Evolutionary conservation across 2,797 vertebrate species (phyloP).

Genomic region (Acanthurus leucopareius): DNA sequence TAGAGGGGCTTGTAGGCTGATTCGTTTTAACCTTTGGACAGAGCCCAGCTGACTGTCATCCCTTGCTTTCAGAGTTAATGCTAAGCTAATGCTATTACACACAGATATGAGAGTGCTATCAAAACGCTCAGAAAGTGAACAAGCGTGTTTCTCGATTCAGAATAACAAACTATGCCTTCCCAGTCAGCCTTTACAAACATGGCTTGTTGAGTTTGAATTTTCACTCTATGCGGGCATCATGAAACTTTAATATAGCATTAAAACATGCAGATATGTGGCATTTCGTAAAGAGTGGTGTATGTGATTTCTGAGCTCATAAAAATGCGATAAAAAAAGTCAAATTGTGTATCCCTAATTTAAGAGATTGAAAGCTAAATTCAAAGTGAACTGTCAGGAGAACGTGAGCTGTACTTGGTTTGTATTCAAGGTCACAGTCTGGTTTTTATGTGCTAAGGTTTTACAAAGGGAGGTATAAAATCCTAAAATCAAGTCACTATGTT

Average conservation of each 20-base stretch:
- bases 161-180: not conserved
- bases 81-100: not conserved
- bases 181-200: not conserved
- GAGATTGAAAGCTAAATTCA: not conserved
- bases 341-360: not conserved
- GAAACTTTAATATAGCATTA: not conserved
- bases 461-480: conserved; percentile 21
- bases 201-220: not conserved
- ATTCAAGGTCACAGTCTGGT: conserved; percentile 34
- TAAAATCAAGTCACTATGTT: conserved; percentile 31
- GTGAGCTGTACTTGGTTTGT: conserved; percentile 11
- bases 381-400: not conserved
- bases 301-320: not conserved
- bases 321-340: not conserved
- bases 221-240: not conserved
- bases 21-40: not conserved
- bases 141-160: not conserved
- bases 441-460: conserved; percentile 36
- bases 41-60: not conserved
- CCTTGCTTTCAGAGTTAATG: not conserved
- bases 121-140: not conserved
- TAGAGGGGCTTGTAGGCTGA: too few relatives aligned
- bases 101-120: not conserved
- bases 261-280: not conserved
- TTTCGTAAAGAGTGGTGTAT: not conserved